Evolutionary conservation across 1,140 invertebrate species (phyloP), one percentile per base, ranked within the genome.

Genomic region (Hirudo medicinalis): DNA sequence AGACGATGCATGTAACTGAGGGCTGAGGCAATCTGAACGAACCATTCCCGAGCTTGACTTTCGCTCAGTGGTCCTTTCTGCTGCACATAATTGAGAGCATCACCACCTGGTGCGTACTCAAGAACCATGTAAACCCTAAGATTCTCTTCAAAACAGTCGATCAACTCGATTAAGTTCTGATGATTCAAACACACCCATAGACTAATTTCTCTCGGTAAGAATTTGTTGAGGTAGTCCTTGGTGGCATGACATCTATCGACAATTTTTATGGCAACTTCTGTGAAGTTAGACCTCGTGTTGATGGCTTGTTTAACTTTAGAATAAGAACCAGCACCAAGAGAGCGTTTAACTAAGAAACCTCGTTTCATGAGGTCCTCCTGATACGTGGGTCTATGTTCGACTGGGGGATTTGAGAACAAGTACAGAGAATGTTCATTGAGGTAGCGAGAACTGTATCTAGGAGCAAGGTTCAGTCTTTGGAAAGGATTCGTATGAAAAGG

Each of bases 161-260:
- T 76, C 70, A 80, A 70, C 32, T 72, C 70, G 40, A 92, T 90
- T 5, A 94, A 89, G 79, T 92, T 87, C 6, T 82, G 82, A 83
- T 93, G 90, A 78, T 90, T 88, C 69, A 94, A 88, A 81, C 90
- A 89, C 8, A 88, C 89, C 60, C 92, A 81, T 75, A 93, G 90
- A 71, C 91, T 88, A 55, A 93, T 82, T 83, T 94, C 91, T 32
- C 91, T 85, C 19, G 90, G 90, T 78, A 93, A 90, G 80, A 93
- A 92, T 79, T 91, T 91, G 71, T 90, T 86, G 71, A 87, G 84
- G 76, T 88, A 92, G 75, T 89, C 87, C 71, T 86, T 84, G 0
- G 87, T 89, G 6, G 87, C 87, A 73, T 85, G 84, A 2, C 80
- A 77, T 0, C 85, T 86, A 77, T 89, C 88, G 76, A 91, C 90